Conservation (phyloP, 2,797 vertebrate genomes). For the Gymnothorax javanicus region DNA sequence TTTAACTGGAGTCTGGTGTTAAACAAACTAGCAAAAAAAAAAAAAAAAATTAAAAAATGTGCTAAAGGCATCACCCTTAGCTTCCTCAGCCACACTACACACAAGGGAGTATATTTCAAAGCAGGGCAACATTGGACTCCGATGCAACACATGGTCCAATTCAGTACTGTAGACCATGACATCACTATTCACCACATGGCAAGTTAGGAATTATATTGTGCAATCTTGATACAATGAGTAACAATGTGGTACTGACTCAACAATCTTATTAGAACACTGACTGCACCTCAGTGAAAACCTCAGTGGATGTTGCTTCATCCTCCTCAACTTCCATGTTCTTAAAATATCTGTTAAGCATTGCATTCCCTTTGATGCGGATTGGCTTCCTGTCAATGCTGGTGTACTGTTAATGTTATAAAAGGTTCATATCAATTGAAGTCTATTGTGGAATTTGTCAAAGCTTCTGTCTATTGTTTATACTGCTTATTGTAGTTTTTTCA, state of each 20-base stretch:
- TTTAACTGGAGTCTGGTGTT: slow-evolving; percentile 18
- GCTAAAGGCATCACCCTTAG: background rate
- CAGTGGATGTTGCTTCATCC: slow-evolving; percentile 16
- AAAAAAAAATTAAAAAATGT: slow-evolving; percentile 1
- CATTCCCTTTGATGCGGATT: slow-evolving; percentile 32
- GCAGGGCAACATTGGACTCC: slow-evolving; percentile 20
- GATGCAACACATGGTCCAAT: background rate
- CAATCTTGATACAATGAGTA: slow-evolving; percentile 2
- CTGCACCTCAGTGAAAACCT: background rate
- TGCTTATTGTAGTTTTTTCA: slow-evolving; percentile 38
- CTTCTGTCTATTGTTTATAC: slow-evolving; percentile 39
- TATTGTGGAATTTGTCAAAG: slow-evolving; percentile 42
- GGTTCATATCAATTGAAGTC: slow-evolving; percentile 38
- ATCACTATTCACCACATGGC: slow-evolving; percentile 10
- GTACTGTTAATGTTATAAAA: slow-evolving; percentile 25
- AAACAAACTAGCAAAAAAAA: slow-evolving; percentile 13
- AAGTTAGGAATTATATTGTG: slow-evolving; percentile 5
- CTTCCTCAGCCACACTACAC: background rate
- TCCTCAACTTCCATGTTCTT: slow-evolving; percentile 27
- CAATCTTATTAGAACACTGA: slow-evolving; percentile 1
- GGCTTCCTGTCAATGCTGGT: slow-evolving; percentile 48
- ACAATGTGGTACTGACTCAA: background rate
- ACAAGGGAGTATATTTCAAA: background rate
- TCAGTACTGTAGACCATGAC: slow-evolving; percentile 6
- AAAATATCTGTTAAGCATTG: slow-evolving; percentile 3